A percentile compares a stretch with the other conserved stretches of the same genome.
Conservation (phyloP, 1,140 invertebrate species). For the Wasmannia auropunctata region DNA sequence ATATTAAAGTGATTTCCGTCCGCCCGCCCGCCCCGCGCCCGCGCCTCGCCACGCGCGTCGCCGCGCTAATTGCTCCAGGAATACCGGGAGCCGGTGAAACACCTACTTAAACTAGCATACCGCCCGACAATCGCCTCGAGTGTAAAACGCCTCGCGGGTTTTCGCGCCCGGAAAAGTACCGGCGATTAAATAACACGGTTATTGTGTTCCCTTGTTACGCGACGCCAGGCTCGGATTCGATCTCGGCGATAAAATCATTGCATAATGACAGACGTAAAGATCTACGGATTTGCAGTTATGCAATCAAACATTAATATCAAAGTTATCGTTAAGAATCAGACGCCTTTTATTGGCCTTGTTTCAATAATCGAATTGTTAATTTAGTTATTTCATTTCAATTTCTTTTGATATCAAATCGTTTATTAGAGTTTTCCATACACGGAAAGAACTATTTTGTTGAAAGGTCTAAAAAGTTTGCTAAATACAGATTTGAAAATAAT, state of each 20-base stretch:
- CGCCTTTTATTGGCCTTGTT: neutral
- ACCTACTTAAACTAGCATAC: slow-evolving; percentile 70
- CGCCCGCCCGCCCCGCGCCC: neutral
- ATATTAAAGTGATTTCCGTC: slow-evolving; percentile 68
- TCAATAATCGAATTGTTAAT: neutral
- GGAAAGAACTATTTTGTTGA: too few relatives aligned
- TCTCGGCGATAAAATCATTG: neutral
- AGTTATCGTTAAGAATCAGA: neutral
- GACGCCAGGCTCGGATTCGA: neutral
- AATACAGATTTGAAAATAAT: too few relatives aligned
- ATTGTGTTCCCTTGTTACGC: slow-evolving; percentile 4
- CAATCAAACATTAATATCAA: neutral
- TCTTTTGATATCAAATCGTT: neutral
- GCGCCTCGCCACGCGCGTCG: slow-evolving; percentile 10
- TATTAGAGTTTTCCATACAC: neutral
- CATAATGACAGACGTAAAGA: neutral
- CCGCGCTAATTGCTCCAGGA: slow-evolving; percentile 70
- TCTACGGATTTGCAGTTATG: neutral
- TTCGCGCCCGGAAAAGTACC: slow-evolving; percentile 37
- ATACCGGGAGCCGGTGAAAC: slow-evolving; percentile 67
- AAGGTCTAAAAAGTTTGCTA: too few relatives aligned
- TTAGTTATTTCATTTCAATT: neutral
- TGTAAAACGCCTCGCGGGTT: slow-evolving; percentile 28
- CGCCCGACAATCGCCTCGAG: slow-evolving; percentile 61
- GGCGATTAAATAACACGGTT: slow-evolving; percentile 12